Percentiles rank a stretch among this genome's conserved stretches.
Evolutionary conservation across 2,888 invertebrate species (phyloP).

Genomic region (Acanthacorydalis orientalis): DNA sequence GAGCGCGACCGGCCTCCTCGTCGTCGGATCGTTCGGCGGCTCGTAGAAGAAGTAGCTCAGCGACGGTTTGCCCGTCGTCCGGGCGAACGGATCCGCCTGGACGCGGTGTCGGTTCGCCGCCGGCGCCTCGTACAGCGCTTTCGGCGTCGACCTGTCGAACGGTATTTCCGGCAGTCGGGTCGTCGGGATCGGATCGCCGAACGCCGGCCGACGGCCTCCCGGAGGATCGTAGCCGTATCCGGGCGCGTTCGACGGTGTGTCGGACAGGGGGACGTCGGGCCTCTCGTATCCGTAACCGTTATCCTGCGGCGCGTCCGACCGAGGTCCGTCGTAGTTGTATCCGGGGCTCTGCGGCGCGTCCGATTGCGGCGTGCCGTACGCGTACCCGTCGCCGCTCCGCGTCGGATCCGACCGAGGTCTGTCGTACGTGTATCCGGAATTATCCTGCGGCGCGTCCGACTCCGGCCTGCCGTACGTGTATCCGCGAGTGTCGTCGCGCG

Average conservation of each 20-base stretch:
- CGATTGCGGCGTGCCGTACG: background rate
- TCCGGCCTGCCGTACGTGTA: conserved; percentile 9
- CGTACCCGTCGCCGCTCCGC: background rate
- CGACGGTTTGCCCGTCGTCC: background rate
- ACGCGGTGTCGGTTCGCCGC: no score
- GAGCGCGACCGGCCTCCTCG: background rate
- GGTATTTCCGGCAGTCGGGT: background rate
- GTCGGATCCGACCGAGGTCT: background rate
- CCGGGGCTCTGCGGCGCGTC: background rate
- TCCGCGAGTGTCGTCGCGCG: conserved; percentile 6
- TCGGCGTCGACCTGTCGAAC: background rate
- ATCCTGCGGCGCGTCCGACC: no score
- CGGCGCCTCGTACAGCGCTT: background rate
- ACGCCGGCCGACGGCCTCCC: background rate
- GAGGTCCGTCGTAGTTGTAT: background rate
- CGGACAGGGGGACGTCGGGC: background rate
- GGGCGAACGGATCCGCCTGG: background rate
- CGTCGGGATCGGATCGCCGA: background rate
- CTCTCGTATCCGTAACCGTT: background rate
- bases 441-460: background rate
- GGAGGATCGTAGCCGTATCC: no score
- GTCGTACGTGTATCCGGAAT: conserved; percentile 8
- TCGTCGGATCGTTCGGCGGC: background rate
- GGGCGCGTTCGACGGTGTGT: background rate
- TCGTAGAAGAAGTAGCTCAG: background rate